Percentiles rank a stretch among this genome's conserved stretches.
Conservation (phyloP, 2,888 invertebrate species). For the Altica lythri region DNA sequence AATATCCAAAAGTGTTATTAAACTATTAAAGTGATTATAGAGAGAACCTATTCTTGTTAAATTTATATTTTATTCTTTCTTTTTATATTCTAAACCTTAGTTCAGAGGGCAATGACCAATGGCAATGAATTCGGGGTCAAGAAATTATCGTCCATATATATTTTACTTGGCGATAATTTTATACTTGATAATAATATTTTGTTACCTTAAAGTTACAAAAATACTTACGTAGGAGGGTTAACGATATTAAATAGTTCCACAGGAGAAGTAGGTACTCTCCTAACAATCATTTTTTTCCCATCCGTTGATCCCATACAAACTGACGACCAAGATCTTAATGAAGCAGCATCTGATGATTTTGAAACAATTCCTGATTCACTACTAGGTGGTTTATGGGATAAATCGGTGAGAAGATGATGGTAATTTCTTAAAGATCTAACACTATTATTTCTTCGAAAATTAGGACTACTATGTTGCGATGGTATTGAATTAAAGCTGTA, state of each 20-base stretch:
- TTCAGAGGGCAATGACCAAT: too few species aligned
- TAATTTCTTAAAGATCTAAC: slow-evolving; percentile 47
- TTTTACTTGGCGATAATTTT: too few species aligned
- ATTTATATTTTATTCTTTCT: too few species aligned
- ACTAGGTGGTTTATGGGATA: slow-evolving; percentile 33
- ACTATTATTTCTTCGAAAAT: slow-evolving; percentile 47
- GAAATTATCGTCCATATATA: too few species aligned
- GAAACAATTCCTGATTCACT: slow-evolving; percentile 63
- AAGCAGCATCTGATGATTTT: slow-evolving; percentile 67
- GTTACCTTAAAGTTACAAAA: too few species aligned
- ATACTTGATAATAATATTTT: too few species aligned
- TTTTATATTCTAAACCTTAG: too few species aligned
- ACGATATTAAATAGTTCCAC: slow-evolving; percentile 85
- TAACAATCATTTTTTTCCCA: slow-evolving; percentile 82
- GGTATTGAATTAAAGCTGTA: slow-evolving; percentile 36
- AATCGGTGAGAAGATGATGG: slow-evolving; percentile 39
- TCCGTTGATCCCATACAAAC: slow-evolving; percentile 90
- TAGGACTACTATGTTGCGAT: slow-evolving; percentile 44
- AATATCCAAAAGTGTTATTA: too few species aligned
- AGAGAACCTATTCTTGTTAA: too few species aligned
- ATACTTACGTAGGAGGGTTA: slow-evolving; percentile 79
- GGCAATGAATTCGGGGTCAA: too few species aligned
- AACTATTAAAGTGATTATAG: too few species aligned
- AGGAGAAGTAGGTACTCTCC: slow-evolving; percentile 83
- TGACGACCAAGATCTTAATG: slow-evolving; percentile 78